phyloP scores from a whole-genome alignment of 2,113 vertebrate genomes.

The Leucopternis melanops region DNA sequence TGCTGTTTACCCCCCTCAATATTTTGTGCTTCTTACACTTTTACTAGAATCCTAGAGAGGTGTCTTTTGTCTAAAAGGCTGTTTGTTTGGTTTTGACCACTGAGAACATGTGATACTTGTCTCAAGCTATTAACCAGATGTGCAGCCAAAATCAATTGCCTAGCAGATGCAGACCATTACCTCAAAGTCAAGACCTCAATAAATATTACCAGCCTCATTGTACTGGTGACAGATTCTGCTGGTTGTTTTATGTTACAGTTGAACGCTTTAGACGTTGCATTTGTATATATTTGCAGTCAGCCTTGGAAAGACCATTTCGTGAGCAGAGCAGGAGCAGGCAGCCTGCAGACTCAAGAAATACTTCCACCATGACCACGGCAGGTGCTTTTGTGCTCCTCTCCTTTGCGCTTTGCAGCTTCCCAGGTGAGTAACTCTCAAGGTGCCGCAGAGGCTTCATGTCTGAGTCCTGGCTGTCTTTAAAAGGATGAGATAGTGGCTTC shows the following conservation, averaged over 20 bases:
- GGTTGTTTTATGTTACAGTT: slow-evolving; percentile 40
- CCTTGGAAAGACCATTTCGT: not conserved
- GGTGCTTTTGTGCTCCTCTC: not conserved
- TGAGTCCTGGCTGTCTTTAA: not conserved
- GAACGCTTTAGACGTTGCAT: slow-evolving; percentile 13
- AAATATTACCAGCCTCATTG: slow-evolving; percentile 50
- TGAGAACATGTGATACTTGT: slow-evolving; percentile 9
- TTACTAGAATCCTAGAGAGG: not conserved
- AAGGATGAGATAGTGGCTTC: not conserved
- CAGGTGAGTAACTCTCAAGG: slow-evolving; percentile 27
- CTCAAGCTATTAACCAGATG: slow-evolving; percentile 30
- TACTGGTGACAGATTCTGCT: slow-evolving; percentile 39
- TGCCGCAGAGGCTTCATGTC: not conserved
- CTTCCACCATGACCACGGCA: not conserved
- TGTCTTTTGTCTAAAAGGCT: not conserved
- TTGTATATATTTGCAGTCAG: slow-evolving; percentile 46
- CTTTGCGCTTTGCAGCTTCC: not conserved
- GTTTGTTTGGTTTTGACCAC: not conserved
- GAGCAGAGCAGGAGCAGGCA: not conserved
- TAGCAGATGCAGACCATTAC: not conserved
- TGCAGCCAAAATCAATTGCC: slow-evolving; percentile 60
- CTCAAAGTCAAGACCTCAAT: slow-evolving; percentile 58
- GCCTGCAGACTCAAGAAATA: not conserved
- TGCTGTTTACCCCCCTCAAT: not conserved
- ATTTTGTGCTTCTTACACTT: not conserved